Conservation (phyloP, 2,797 vertebrate species). For the Hypotaenidia okinawae region DNA sequence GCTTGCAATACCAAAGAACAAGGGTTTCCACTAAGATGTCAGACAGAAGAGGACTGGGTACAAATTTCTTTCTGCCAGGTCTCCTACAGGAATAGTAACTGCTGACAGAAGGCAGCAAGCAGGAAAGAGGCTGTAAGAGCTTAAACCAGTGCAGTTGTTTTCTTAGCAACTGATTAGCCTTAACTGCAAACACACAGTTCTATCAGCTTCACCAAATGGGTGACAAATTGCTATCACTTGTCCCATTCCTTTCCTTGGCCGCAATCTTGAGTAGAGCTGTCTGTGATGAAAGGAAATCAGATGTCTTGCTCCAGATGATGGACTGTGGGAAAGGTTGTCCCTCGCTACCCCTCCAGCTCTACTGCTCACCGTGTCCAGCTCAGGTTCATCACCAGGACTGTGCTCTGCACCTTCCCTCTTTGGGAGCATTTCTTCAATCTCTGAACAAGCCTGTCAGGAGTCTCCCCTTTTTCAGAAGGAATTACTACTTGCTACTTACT, state of each 20-base stretch:
- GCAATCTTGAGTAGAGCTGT: neutral
- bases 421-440: neutral
- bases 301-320: neutral
- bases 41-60: neutral
- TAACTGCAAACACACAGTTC: neutral
- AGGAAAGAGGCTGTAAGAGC: neutral
- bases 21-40: neutral
- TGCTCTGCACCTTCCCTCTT: neutral
- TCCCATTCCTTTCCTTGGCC: neutral
- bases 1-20: rapidly evolving
- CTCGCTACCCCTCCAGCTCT: neutral
- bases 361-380: neutral
- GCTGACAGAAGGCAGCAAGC: neutral
- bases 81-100: neutral
- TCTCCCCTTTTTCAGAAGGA: neutral
- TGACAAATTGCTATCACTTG: neutral
- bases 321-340: neutral
- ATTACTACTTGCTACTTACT: neutral
- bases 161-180: neutral
- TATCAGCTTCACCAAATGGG: neutral
- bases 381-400: neutral
- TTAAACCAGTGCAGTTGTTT: neutral
- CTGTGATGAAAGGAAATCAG: neutral
- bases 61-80: neutral
- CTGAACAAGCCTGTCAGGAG: neutral